A percentile compares a stretch with the other conserved stretches of the same genome.
Conservation (phyloP, 2,113 vertebrate genomes). For the Triplophysa rosa region DNA sequence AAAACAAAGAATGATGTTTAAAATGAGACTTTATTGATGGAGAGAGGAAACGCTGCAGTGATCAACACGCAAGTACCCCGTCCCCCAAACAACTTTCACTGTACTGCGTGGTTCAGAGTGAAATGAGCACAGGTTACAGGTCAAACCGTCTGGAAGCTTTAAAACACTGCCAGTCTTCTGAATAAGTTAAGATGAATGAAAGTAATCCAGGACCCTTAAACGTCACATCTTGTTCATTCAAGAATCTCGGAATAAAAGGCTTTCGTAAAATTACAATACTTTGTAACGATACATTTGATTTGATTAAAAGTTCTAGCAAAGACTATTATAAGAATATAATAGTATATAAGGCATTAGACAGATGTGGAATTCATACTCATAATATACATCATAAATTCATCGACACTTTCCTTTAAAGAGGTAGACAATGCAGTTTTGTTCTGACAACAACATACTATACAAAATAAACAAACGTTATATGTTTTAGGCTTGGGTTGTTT, state of each 20-base stretch:
- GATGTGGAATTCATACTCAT: slow-evolving; percentile 65
- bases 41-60: slow-evolving; percentile 30
- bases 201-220: slow-evolving; percentile 19
- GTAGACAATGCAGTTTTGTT: slow-evolving; percentile 70
- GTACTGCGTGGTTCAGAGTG: slow-evolving; percentile 20
- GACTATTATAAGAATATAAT: slow-evolving; percentile 47
- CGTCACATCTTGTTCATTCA: slow-evolving; percentile 32
- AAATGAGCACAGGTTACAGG: slow-evolving; percentile 34
- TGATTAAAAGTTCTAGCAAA: slow-evolving; percentile 34
- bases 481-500: slow-evolving; percentile 9
- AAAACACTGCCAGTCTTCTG: slow-evolving; percentile 33
- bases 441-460: slow-evolving; percentile 57
- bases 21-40: slow-evolving; percentile 47
- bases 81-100: slow-evolving; percentile 1
- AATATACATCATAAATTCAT: slow-evolving; percentile 50
- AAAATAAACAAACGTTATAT: background rate
- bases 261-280: slow-evolving; percentile 19
- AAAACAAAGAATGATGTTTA: slow-evolving; percentile 11
- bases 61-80: slow-evolving; percentile 21
- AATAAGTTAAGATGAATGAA: slow-evolving; percentile 40
- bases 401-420: slow-evolving; percentile 64
- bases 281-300: slow-evolving; percentile 4
- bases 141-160: slow-evolving; percentile 35
- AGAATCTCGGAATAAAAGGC: slow-evolving; percentile 18
- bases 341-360: slow-evolving; percentile 72